These are phyloP conservation scores for Sthenelais limicola DNA, from an alignment of 2,888 invertebrate species.

Conservation along the genomic window DNA sequence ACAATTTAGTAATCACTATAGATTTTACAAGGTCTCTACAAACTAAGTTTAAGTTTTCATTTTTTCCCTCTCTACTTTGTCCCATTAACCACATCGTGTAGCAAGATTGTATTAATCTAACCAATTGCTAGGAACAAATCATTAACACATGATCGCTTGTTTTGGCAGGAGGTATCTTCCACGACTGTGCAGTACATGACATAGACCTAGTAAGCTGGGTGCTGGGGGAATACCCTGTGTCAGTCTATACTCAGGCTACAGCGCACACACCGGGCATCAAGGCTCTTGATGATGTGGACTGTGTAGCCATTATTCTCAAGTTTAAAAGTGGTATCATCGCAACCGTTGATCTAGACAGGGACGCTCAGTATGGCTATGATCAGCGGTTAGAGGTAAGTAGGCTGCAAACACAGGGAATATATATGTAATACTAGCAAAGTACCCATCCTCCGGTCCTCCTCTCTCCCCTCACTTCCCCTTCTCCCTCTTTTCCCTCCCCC, in stretches of 20 bases:
- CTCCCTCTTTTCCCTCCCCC: no score
- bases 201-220: slow-evolving; percentile 80
- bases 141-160: no score
- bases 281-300: slow-evolving; percentile 79
- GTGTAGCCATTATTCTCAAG: slow-evolving; percentile 77
- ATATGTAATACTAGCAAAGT: not conserved
- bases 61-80: no score
- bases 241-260: slow-evolving; percentile 75
- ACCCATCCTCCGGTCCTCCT: no score
- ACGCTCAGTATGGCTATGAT: slow-evolving; percentile 80
- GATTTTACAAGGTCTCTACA: no score
- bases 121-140: no score
- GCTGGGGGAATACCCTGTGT: slow-evolving; percentile 77
- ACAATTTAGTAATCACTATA: no score
- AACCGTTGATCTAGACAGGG: slow-evolving; percentile 78
- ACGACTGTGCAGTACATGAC: slow-evolving; percentile 81
- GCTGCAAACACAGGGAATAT: not conserved
- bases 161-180: slow-evolving; percentile 80
- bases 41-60: no score
- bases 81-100: no score
- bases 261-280: slow-evolving; percentile 78
- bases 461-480: no score
- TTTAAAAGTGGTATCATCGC: slow-evolving; percentile 79
- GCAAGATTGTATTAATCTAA: no score
- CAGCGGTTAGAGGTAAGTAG: slow-evolving; percentile 77